Evolutionary conservation across 2,797 vertebrate species (phyloP).

Genomic region (Peromyscus nudipes): DNA sequence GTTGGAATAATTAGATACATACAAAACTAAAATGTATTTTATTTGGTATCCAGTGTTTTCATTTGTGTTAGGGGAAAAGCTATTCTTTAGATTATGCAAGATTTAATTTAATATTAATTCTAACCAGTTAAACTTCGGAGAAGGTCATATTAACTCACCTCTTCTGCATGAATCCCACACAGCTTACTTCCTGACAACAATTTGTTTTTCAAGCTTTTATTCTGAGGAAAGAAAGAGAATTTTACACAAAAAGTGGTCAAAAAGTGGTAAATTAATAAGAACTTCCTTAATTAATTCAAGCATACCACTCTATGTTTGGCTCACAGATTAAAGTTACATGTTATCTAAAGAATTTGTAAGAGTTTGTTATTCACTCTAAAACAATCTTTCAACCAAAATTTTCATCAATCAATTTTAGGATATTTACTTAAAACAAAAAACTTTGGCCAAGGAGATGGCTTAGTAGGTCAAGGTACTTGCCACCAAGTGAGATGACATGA

Average conservation of each 20-base stretch:
- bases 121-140: neutral
- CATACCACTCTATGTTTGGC: slow-evolving; percentile 48
- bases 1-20: neutral
- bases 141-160: slow-evolving; percentile 90
- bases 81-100: neutral
- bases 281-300: slow-evolving; percentile 54
- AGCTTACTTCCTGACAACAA: slow-evolving; percentile 97
- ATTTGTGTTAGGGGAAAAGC: neutral
- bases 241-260: slow-evolving; percentile 69
- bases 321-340: slow-evolving; percentile 35
- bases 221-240: slow-evolving; percentile 88
- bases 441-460: neutral
- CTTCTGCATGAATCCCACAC: slow-evolving; percentile 96
- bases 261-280: slow-evolving; percentile 71
- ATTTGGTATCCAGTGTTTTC: neutral
- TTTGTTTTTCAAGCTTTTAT: slow-evolving; percentile 99
- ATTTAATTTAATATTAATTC: neutral
- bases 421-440: neutral
- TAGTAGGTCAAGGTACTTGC: neutral
- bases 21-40: neutral
- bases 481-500: neutral
- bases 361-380: slow-evolving; percentile 9
- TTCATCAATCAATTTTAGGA: neutral
- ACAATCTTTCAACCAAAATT: neutral
- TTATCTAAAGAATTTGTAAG: slow-evolving; percentile 4